Percentiles rank a stretch among this genome's conserved stretches.
Conservation (phyloP, 2,888 invertebrate genomes). For the Lithophane semibrunnea region DNA sequence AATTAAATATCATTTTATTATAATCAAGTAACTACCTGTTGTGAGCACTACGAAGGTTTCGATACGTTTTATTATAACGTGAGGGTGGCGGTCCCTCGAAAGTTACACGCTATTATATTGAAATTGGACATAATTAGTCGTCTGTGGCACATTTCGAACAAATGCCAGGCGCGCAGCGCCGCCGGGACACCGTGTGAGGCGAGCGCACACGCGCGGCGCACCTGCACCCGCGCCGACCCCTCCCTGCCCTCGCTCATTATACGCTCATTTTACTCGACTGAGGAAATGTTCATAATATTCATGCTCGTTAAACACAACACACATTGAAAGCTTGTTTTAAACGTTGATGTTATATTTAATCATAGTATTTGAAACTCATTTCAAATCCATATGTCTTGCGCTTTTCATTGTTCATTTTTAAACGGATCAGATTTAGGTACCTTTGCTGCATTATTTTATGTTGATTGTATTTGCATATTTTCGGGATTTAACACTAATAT, state of each 20-base stretch:
- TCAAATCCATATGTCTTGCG: background rate
- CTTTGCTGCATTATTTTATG: background rate
- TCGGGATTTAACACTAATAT: no score
- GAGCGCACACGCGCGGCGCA: conserved; percentile 80
- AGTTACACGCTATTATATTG: conserved; percentile 69
- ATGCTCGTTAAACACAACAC: conserved; percentile 83
- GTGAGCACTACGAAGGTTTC: conserved; percentile 67
- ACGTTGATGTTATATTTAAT: conserved; percentile 59
- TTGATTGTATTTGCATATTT: background rate
- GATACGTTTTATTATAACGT: conserved; percentile 63
- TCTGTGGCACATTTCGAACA: conserved; percentile 66
- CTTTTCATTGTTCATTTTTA: background rate
- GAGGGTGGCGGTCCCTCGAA: conserved; percentile 69
- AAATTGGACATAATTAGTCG: conserved; percentile 81
- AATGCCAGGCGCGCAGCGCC: conserved; percentile 43
- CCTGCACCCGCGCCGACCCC: conserved; percentile 79
- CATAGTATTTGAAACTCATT: conserved; percentile 22
- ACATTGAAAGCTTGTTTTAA: conserved; percentile 80
- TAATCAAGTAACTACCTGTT: conserved; percentile 43
- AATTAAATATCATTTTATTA: conserved; percentile 46
- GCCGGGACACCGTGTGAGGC: conserved; percentile 8
- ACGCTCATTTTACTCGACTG: conserved; percentile 83
- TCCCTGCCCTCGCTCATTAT: conserved; percentile 83
- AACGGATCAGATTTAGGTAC: background rate
- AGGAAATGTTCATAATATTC: conserved; percentile 85